Conservation (phyloP, 2,797 vertebrate genomes). For the Characodon lateralis region DNA sequence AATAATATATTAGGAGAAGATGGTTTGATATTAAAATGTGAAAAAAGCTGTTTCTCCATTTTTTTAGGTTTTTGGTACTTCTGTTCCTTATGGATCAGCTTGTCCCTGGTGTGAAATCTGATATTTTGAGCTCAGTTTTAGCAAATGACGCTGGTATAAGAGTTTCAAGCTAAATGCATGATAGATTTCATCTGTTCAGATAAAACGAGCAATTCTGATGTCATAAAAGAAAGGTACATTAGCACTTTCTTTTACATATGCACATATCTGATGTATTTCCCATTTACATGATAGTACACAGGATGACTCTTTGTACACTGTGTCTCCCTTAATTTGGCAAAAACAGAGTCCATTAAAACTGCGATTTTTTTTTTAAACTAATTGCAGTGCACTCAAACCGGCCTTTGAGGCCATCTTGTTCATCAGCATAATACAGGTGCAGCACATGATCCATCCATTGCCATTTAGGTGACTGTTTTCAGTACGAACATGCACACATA, state of each 20-base stretch:
- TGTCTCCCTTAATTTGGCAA: slow-evolving; percentile 37
- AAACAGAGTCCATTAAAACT: slow-evolving; percentile 51
- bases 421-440: slow-evolving; percentile 64
- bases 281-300: slow-evolving; percentile 29
- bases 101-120: background rate
- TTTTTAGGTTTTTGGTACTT: background rate
- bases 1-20: background rate
- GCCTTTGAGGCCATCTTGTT: slow-evolving; percentile 62
- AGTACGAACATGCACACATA: slow-evolving; percentile 4
- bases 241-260: slow-evolving; percentile 17
- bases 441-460: slow-evolving; percentile 21
- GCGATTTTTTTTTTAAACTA: slow-evolving; percentile 50
- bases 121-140: background rate
- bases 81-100: background rate
- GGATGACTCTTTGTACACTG: slow-evolving; percentile 36
- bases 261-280: slow-evolving; percentile 49
- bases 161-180: background rate
- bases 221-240: slow-evolving; percentile 29
- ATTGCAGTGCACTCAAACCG: slow-evolving; percentile 64
- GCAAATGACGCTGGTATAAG: background rate
- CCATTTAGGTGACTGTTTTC: slow-evolving; percentile 38
- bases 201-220: slow-evolving; percentile 13
- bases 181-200: background rate
- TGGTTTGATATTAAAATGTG: background rate
- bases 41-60: background rate